phyloP scores from a whole-genome alignment of 2,888 invertebrate genomes.

The Rugalucina vietnamica region DNA sequence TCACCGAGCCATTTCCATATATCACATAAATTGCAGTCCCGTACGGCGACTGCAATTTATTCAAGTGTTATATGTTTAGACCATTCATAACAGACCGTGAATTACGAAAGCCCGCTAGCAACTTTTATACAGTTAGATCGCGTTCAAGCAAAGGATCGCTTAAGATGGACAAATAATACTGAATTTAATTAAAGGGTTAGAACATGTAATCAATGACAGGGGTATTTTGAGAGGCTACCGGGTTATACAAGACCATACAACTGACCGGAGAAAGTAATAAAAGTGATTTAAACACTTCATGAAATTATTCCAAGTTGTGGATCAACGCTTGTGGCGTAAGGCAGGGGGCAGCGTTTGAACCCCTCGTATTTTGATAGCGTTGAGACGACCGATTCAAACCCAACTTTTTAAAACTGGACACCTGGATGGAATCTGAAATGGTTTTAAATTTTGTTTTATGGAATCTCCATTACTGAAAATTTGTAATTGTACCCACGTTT shows the following conservation, averaged over 20 bases:
- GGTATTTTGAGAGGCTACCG: conserved; percentile 47
- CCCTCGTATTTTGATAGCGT: conserved; percentile 51
- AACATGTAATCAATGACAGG: conserved; percentile 39
- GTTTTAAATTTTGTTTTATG: conserved; percentile 14
- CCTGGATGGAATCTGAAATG: conserved; percentile 2
- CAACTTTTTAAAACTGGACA: background rate
- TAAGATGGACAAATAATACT: conserved; percentile 45
- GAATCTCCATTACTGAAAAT: background rate
- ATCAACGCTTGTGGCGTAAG: conserved; percentile 26
- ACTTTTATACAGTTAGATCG: conserved; percentile 26
- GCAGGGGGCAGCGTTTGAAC: conserved; percentile 46
- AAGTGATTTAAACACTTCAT: conserved; percentile 58
- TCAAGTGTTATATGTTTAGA: conserved; percentile 40
- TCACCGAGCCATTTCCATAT: conserved; percentile 35
- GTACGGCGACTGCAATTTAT: conserved; percentile 38
- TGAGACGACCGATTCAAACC: conserved; percentile 7
- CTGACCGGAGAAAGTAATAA: conserved; percentile 56
- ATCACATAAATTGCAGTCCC: conserved; percentile 50
- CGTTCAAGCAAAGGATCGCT: conserved; percentile 16
- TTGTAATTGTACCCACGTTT: conserved; percentile 4
- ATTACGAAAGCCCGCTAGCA: conserved; percentile 26
- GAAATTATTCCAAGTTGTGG: conserved; percentile 46
- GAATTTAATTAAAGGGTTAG: conserved; percentile 56
- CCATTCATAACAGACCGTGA: conserved; percentile 3
- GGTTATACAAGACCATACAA: conserved; percentile 59